A percentile compares a stretch with the other conserved stretches of the same genome.
Evolutionary conservation across 1,140 invertebrate species (phyloP).

Genomic region (Proctacanthus coquilletti): DNA sequence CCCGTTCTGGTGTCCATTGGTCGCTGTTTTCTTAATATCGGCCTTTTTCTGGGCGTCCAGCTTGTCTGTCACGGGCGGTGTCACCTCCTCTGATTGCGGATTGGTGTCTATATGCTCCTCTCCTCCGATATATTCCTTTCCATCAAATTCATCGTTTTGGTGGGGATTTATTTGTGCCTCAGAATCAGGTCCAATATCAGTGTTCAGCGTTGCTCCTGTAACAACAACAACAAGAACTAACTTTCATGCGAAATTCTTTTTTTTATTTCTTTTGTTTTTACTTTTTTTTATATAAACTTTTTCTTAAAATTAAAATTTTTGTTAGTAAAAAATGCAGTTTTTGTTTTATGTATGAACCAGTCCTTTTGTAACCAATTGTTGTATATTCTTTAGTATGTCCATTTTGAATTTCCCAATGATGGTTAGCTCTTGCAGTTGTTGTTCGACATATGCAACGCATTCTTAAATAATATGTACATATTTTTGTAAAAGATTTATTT

Average conservation of each 20-base stretch:
- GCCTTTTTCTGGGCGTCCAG: conserved; percentile 26
- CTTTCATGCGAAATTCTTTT: conserved; percentile 14
- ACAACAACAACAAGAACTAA: conserved; percentile 31
- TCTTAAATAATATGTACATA: no score
- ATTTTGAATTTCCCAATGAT: no score
- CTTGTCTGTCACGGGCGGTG: conserved; percentile 27
- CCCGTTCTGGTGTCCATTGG: conserved; percentile 5
- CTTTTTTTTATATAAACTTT: conserved; percentile 2
- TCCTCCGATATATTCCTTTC: conserved; percentile 16
- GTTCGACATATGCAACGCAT: no score
- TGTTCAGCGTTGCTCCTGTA: conserved; percentile 29
- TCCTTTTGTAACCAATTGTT: no score
- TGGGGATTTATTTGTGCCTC: conserved; percentile 29
- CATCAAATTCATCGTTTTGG: conserved; percentile 22
- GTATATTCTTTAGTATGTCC: no score
- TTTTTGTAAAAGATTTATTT: no score
- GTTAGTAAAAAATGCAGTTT: no score
- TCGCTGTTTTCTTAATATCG: conserved; percentile 16
- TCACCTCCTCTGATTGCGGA: conserved; percentile 24
- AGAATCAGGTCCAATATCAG: conserved; percentile 27
- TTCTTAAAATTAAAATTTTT: neutral
- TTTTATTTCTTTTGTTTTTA: neutral
- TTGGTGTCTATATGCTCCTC: conserved; percentile 27
- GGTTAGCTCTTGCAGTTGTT: no score
- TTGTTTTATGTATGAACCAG: no score